These are phyloP conservation scores for Ateles fusciceps DNA, from an alignment of 2,797 vertebrate genomes.

Conservation along the genomic window DNA sequence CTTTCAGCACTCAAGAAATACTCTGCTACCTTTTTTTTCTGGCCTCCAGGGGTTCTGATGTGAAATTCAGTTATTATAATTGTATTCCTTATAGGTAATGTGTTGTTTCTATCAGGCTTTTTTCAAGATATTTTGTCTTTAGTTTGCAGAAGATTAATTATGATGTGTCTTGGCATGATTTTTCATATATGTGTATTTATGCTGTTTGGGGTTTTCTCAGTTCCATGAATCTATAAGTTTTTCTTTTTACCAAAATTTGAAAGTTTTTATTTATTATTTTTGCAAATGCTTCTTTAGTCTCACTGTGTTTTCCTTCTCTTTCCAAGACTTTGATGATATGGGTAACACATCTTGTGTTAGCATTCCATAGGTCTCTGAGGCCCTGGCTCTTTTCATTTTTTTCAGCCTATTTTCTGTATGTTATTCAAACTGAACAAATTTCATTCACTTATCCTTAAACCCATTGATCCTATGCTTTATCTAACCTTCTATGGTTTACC, in stretches of 20 bases:
- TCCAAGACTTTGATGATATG: neutral
- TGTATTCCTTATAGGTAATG: neutral
- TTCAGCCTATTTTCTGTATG: neutral
- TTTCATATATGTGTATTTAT: fast-evolving
- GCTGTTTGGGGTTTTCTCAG: too few species aligned
- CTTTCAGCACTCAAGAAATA: neutral
- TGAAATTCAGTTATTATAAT: neutral
- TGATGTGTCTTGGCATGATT: too few species aligned
- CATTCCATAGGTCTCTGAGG: neutral
- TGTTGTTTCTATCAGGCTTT: neutral
- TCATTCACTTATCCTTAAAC: neutral
- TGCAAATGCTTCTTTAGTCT: neutral
- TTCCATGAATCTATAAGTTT: neutral
- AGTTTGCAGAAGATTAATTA: too few species aligned
- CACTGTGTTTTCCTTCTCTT: neutral
- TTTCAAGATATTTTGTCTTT: too few species aligned
- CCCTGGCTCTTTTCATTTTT: neutral
- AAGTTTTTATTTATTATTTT: neutral
- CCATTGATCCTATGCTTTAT: neutral
- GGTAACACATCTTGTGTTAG: neutral
- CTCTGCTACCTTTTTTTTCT: neutral
- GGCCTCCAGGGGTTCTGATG: neutral
- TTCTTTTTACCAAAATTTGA: neutral
- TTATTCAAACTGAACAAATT: neutral
- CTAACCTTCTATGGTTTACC: neutral